Evolutionary conservation across 2,113 vertebrate species (phyloP).

Genomic region (Lophura nycthemera): DNA sequence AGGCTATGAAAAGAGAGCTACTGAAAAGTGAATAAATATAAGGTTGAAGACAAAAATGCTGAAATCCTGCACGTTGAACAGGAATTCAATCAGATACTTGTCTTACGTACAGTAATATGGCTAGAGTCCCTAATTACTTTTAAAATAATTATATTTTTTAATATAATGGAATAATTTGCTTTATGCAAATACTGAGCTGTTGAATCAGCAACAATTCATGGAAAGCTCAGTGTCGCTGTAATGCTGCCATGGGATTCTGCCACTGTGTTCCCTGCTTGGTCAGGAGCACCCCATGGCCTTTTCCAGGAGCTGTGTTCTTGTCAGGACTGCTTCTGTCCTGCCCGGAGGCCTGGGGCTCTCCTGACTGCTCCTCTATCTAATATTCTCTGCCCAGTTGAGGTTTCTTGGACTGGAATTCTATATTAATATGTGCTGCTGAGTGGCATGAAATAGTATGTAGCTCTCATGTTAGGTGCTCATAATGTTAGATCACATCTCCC

Average conservation of each 20-base stretch:
- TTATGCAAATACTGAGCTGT: constrained; percentile 8
- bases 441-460: not conserved
- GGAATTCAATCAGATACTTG: not conserved
- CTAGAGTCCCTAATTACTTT: not conserved
- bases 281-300: not conserved
- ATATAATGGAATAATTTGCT: not conserved
- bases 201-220: not conserved
- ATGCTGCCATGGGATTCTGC: not conserved
- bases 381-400: not conserved
- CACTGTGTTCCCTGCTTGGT: not conserved
- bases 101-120: not conserved
- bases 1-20: not conserved
- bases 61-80: not conserved
- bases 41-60: not conserved
- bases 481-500: not conserved
- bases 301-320: not conserved
- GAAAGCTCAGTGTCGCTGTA: not conserved
- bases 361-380: too few relatives aligned
- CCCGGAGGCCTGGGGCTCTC: not conserved
- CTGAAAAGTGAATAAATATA: not conserved
- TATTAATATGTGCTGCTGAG: not conserved
- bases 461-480: not conserved
- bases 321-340: not conserved
- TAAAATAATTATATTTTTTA: not conserved
- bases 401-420: not conserved